Conservation (phyloP, 2,797 vertebrate species). For the Sebastes trivittatus region DNA sequence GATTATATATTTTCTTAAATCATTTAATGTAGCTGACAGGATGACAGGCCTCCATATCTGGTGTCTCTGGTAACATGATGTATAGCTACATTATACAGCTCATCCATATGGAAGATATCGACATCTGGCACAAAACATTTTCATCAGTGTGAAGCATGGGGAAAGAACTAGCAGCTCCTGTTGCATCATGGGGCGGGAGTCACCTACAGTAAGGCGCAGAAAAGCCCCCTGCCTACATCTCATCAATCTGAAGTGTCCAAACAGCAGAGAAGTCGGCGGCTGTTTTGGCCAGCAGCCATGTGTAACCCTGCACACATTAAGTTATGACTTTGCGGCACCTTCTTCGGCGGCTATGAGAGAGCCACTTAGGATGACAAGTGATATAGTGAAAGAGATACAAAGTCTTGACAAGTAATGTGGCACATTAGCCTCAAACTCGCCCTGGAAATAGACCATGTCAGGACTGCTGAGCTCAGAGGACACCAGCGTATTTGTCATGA, state of each 20-base stretch:
- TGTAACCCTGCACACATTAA: conserved; percentile 13
- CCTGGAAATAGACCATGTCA: conserved; percentile 13
- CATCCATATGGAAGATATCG: conserved; percentile 67
- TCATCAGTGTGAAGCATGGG: conserved; percentile 29
- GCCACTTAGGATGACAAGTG: conserved; percentile 38
- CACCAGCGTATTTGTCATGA: not conserved
- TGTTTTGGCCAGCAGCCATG: conserved; percentile 35
- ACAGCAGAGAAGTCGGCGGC: conserved; percentile 7
- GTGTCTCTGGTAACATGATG: conserved; percentile 35
- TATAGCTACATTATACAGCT: conserved; percentile 13
- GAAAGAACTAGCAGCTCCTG: not conserved
- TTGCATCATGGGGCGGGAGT: not conserved
- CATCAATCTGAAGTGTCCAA: conserved; percentile 53
- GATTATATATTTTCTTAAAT: conserved; percentile 51
- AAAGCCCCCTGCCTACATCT: not conserved
- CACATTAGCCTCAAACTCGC: conserved; percentile 26
- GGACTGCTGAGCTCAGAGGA: conserved; percentile 2
- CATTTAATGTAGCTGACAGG: conserved; percentile 30
- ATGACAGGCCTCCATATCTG: conserved; percentile 20
- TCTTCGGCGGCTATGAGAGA: conserved; percentile 14
- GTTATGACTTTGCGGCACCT: conserved; percentile 22
- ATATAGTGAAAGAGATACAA: conserved; percentile 15
- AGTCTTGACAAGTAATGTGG: conserved; percentile 13
- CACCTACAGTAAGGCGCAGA: not conserved
- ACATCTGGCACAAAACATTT: conserved; percentile 57